Percentiles rank a stretch among this genome's conserved stretches.
These are phyloP conservation scores for Ecliptopera silaceata DNA, from an alignment of 2,888 invertebrate genomes.

Conservation along the genomic window DNA sequence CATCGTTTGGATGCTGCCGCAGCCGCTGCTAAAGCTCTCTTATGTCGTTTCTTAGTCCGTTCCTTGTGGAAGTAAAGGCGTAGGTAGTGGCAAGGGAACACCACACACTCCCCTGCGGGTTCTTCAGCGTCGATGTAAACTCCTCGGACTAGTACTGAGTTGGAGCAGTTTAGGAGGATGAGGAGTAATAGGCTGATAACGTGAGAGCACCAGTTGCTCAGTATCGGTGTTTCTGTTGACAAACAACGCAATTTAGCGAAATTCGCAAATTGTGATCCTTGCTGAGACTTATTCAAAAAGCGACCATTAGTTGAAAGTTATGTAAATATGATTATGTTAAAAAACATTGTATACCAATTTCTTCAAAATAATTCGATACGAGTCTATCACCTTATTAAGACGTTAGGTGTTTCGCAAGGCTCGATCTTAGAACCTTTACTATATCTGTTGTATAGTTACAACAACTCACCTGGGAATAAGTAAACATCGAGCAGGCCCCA, in stretches of 20 bases:
- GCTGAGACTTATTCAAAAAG: too few species aligned
- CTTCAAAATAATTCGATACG: too few species aligned
- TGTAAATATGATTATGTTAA: too few species aligned
- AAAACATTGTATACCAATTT: too few species aligned
- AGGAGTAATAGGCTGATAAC: slow-evolving; percentile 88
- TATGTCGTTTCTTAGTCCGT: slow-evolving; percentile 83
- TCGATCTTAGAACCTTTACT: neutral
- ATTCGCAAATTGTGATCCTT: too few species aligned
- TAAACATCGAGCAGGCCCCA: slow-evolving; percentile 92
- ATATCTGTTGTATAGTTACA: too few species aligned
- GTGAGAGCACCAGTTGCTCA: slow-evolving; percentile 93
- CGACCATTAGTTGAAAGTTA: too few species aligned
- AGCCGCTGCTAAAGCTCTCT: slow-evolving; percentile 60
- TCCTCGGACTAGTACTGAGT: slow-evolving; percentile 93
- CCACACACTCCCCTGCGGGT: slow-evolving; percentile 90
- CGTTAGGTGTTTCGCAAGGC: neutral
- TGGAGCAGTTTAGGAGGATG: slow-evolving; percentile 92
- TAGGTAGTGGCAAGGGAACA: slow-evolving; percentile 92
- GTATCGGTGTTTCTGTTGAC: slow-evolving; percentile 84
- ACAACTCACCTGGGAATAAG: slow-evolving; percentile 88
- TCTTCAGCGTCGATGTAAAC: slow-evolving; percentile 95
- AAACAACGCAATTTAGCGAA: too few species aligned
- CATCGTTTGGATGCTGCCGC: slow-evolving; percentile 57
- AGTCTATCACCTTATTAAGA: too few species aligned
- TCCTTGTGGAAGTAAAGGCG: slow-evolving; percentile 89